Evolutionary conservation across 1,140 invertebrate species (phyloP).

Genomic region (Cotesia vestalis): DNA sequence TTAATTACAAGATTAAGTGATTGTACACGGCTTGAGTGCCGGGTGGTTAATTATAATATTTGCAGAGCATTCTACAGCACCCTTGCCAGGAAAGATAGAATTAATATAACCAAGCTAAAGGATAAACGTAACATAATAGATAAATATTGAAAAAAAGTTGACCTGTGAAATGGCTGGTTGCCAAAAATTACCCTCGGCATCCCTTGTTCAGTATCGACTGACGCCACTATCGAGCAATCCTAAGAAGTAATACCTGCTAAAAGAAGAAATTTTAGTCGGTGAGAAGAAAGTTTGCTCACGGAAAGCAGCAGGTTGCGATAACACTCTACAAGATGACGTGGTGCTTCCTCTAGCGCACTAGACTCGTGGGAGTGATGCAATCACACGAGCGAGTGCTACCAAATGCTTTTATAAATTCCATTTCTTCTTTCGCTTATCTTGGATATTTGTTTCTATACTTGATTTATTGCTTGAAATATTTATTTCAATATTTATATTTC

Average conservation of each 20-base stretch:
- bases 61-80: too few species aligned
- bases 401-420: conserved; percentile 12
- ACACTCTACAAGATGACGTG: conserved; percentile 30
- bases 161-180: too few species aligned
- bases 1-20: too few species aligned
- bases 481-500: background rate
- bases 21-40: too few species aligned
- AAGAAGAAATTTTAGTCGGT: background rate
- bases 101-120: too few species aligned
- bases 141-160: too few species aligned
- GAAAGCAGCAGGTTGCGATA: conserved; percentile 45
- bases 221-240: conserved; percentile 38
- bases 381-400: conserved; percentile 32
- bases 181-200: too few species aligned
- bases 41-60: too few species aligned
- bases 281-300: background rate
- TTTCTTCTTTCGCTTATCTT: background rate
- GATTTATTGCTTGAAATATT: conserved; percentile 2
- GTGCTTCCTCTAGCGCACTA: conserved; percentile 14
- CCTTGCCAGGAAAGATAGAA: too few species aligned
- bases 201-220: too few species aligned
- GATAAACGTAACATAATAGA: too few species aligned
- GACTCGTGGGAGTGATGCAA: conserved; percentile 26
- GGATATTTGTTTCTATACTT: conserved; percentile 12
- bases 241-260: conserved; percentile 42